Evolutionary conservation across 2,113 vertebrate genomes (phyloP), one percentile per base, ranked within the genome.

Genomic region (Crotalus helleri): DNA sequence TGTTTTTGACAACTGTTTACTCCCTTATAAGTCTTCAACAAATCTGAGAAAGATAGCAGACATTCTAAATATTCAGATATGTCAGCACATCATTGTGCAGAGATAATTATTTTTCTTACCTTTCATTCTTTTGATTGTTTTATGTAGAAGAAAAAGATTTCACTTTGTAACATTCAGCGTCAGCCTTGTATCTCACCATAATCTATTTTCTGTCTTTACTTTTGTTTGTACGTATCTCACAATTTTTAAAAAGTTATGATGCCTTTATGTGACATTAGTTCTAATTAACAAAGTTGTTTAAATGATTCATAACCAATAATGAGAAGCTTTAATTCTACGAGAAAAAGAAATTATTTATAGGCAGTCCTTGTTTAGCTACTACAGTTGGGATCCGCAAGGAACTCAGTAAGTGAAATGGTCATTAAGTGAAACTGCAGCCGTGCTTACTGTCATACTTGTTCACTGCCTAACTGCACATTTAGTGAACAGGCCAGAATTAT

Each of bases 1-100:
- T 94, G 13, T 91, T 96, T 97, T 93, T 95, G 59, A 90, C 51
- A 88, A 5, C 19, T 94, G 0, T 2, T 53, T 96, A 94, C 46
- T 59, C 44, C 55, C 61, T 96, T 93, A 88, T 51, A 94, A 90
- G 21, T 93, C 95, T 93, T 91, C 59, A 89, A 69, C 90, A 90
- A 39, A 92, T 92, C 39, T 95, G 88, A 81, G 93, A 91, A 95
- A 53, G 19, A 46, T 91, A 53, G 88, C 89, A 81, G 58, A 81
- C 23, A 46, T 61, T 86, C 88, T 58, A 93, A 94, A 61, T 51
- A 15, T 7, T 95, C 46, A 61, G 74, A 33, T 53, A 46, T 87
- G 57, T 92, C 57, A 90, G 17, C 92, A 58, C 2, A 89, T 69
- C 92, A 92, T 46, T 55, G 64, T 92, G 9, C 24, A n/a, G 12